Percentiles rank a stretch among this genome's conserved stretches.
Evolutionary conservation across 2,888 invertebrate species (phyloP).

Genomic region (Oxytorus armatus): DNA sequence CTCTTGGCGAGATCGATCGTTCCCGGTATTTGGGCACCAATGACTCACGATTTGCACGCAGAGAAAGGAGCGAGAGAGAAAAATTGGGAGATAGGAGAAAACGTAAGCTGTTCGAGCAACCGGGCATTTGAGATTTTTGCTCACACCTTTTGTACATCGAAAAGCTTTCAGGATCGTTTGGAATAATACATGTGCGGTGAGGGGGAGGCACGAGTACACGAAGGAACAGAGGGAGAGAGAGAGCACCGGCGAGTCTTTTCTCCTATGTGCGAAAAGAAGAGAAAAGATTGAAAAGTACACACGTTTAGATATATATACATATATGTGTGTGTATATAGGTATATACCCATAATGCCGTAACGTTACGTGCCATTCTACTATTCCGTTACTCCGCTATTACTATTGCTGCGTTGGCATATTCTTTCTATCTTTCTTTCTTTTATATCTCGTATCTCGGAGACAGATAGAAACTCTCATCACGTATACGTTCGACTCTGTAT

Average conservation of each 20-base stretch:
- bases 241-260: slow-evolving; percentile 25
- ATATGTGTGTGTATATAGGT: not conserved
- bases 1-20: slow-evolving; percentile 40
- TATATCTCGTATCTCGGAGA: slow-evolving; percentile 14
- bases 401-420: slow-evolving; percentile 43
- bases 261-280: slow-evolving; percentile 22
- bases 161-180: slow-evolving; percentile 80
- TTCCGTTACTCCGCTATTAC: slow-evolving; percentile 51
- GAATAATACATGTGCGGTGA: slow-evolving; percentile 81
- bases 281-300: not conserved
- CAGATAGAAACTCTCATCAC: slow-evolving; percentile 59
- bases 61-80: slow-evolving; percentile 3
- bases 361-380: slow-evolving; percentile 48
- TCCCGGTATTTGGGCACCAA: slow-evolving; percentile 17
- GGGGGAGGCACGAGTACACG: slow-evolving; percentile 50
- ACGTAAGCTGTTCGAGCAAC: slow-evolving; percentile 12
- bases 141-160: slow-evolving; percentile 78
- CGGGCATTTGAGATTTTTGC: slow-evolving; percentile 70
- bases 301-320: too few species aligned
- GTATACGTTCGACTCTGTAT: slow-evolving; percentile 51
- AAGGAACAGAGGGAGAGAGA: slow-evolving; percentile 32
- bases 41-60: slow-evolving; percentile 39
- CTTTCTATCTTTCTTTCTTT: slow-evolving; percentile 29
- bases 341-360: slow-evolving; percentile 40
- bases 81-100: not conserved